Base-by-base conservation (phyloP, 1,140 invertebrate genomes). In the Maconellicoccus hirsutus region DNA sequence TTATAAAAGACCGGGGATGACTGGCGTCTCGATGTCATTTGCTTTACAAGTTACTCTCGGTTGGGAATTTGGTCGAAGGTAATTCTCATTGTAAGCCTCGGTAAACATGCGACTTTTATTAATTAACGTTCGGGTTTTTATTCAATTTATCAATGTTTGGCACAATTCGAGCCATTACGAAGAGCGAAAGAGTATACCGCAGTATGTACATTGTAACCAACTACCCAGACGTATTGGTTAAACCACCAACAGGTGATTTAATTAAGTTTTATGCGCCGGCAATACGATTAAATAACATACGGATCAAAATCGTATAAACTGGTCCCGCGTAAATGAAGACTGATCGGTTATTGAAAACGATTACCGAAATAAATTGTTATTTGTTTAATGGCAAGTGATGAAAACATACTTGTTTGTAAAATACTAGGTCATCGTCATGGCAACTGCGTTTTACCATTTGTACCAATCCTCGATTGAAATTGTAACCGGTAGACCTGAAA, bases 271-370 rank as follows among this genome's bases (percentile, higher is more conserved):
- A 52, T 16, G 42, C n/a, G n/a, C 42, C 42, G 29, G 42, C 42
- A 16, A 52, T 8, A 52, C 42, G 42, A 52, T 52, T 52, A 52
- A 52, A 52, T 52, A 19, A 52, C 42, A 19, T 16, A 52, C 3
- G 42, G 12, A 52, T 19, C 42, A 52, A 52, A 52, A 52, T 52
- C 42, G 42, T 52, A 52, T 16, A n/a, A n/a, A n/a, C n/a, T n/a
- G n/a, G n/a, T n/a, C n/a, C n/a, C n/a, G n/a, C n/a, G n/a, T n/a
- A n/a, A n/a, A 52, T 52, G 6, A 52, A 52, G 42, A 52, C 12
- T 52, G 42, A 52, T 52, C 42, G 42, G 42, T 52, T 52, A 52
- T 52, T 52, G 42, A 52, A 52, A 52, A 52, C 42, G 42, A 52
- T 52, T 52, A 52, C 42, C 10, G 42, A 52, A 52, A 52, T 52